These are phyloP conservation scores for Caligus rogercresseyi DNA, from an alignment of 1,140 invertebrate species.

Conservation along the genomic window DNA sequence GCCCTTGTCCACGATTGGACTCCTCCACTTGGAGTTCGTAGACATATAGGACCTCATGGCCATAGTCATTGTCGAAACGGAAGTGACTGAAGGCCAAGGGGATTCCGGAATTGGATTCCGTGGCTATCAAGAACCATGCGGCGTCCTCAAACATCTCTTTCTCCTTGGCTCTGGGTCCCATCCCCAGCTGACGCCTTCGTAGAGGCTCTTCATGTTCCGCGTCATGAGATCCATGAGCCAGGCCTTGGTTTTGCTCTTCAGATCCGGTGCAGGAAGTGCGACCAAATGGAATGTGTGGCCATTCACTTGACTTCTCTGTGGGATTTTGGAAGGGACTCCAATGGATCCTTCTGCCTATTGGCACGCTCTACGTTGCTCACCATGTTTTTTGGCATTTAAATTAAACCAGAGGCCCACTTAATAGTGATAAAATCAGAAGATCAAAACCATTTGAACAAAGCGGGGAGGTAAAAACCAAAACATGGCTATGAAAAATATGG, in stretches of 20 bases:
- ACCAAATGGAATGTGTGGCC: slow-evolving; percentile 16
- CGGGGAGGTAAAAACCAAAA: no score
- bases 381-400: no score
- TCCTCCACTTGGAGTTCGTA: slow-evolving; percentile 19
- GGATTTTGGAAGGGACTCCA: no score
- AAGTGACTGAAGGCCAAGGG: slow-evolving; percentile 14
- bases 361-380: no score
- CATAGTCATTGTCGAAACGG: slow-evolving; percentile 17
- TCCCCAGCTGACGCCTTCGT: slow-evolving; percentile 25
- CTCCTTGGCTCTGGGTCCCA: slow-evolving; percentile 25
- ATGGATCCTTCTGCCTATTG: no score
- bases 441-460: no score
- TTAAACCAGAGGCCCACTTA: no score
- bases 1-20: slow-evolving; percentile 1
- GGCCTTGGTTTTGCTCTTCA: slow-evolving; percentile 17
- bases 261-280: slow-evolving; percentile 15
- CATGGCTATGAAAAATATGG: no score
- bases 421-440: no score
- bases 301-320: no score
- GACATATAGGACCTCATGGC: slow-evolving; percentile 17
- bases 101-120: not conserved
- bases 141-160: slow-evolving; percentile 23
- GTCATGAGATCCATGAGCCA: slow-evolving; percentile 24
- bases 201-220: slow-evolving; percentile 25
- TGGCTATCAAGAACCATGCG: slow-evolving; percentile 24